Conservation (phyloP, 2,888 invertebrate species). For the Patella depressa region DNA sequence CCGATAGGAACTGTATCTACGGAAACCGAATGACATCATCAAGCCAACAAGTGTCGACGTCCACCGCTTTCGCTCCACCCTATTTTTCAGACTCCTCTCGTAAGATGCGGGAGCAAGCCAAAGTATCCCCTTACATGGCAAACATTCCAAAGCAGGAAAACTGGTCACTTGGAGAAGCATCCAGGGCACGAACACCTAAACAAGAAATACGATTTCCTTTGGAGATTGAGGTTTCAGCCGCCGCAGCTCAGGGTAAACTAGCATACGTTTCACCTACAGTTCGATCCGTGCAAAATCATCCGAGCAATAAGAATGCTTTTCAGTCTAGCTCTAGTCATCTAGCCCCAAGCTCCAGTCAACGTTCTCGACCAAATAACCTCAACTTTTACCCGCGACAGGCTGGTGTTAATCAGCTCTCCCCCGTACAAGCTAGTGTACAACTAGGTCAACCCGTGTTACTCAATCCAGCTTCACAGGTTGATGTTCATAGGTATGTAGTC, state of each 20-base stretch:
- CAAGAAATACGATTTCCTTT: conserved; percentile 50
- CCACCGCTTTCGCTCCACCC: conserved; percentile 44
- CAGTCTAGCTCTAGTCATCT: conserved; percentile 32
- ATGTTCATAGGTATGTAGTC: conserved; percentile 57
- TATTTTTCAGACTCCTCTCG: conserved; percentile 35
- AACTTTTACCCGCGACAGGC: conserved; percentile 44
- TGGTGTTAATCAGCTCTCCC: conserved; percentile 57
- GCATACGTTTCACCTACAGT: conserved; percentile 66
- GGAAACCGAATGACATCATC: conserved; percentile 17
- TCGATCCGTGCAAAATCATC: conserved; percentile 43
- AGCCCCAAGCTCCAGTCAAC: conserved; percentile 23
- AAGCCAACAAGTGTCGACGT: conserved; percentile 27
- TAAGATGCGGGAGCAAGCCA: conserved; percentile 48
- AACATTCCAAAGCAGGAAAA: conserved; percentile 50
- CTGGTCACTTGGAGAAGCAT: not conserved
- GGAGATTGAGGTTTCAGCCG: conserved; percentile 56
- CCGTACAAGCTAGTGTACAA: conserved; percentile 55
- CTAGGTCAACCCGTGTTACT: conserved; percentile 62
- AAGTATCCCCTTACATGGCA: conserved; percentile 47
- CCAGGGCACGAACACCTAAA: conserved; percentile 35
- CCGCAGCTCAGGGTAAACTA: conserved; percentile 62
- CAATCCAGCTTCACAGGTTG: conserved; percentile 57
- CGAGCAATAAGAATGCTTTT: conserved; percentile 40
- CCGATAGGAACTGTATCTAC: conserved; percentile 22
- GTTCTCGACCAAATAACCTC: conserved; percentile 45